phyloP scores from a whole-genome alignment of 2,113 vertebrate species.

The Coptodon rendalli region DNA sequence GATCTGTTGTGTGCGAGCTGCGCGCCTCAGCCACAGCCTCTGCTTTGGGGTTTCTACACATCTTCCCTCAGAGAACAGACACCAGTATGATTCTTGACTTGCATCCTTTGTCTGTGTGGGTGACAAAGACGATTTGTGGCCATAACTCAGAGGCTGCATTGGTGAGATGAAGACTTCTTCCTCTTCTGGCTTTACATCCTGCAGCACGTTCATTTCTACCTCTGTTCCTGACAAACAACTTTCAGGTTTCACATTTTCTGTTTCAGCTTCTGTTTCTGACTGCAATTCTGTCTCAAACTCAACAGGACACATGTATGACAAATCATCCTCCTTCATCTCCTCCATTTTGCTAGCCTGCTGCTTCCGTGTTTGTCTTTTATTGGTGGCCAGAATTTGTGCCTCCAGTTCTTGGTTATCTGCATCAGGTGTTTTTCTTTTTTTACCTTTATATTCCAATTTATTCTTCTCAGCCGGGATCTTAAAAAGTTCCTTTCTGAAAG shows the following conservation, averaged over 20 bases:
- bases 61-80: background rate
- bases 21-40: background rate
- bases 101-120: background rate
- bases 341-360: background rate
- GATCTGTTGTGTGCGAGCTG: background rate
- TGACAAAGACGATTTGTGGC: accelerated
- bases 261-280: background rate
- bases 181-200: background rate
- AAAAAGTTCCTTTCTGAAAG: background rate
- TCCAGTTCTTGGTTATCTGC: background rate
- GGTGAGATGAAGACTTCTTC: background rate
- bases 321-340: background rate
- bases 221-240: background rate
- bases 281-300: background rate
- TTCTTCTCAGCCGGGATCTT: background rate
- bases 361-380: background rate
- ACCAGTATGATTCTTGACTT: background rate
- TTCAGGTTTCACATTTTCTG: background rate
- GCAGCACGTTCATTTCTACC: background rate
- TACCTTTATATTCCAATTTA: background rate
- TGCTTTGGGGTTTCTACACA: background rate
- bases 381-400: background rate
- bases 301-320: slow-evolving; percentile 24
- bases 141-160: background rate
- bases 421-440: background rate